Base-by-base conservation (phyloP, 2,113 vertebrate species). In the Pelvicachromis taeniatus region DNA sequence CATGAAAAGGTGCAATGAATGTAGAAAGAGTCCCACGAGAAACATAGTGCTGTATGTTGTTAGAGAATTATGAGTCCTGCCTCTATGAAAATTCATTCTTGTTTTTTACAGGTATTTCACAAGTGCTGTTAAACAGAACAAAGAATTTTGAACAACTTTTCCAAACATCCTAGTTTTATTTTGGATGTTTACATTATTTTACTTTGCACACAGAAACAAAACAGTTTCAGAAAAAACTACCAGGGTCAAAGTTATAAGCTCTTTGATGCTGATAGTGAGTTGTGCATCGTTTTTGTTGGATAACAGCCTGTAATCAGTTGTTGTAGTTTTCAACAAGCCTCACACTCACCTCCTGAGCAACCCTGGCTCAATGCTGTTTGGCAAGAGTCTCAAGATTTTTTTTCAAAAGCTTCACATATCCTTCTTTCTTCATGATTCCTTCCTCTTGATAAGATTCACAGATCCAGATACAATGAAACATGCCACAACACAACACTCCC, bases 1-100 rank as follows among this genome's bases (percentile, higher is more conserved):
- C n/a, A n/a, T n/a, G n/a, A n/a, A 87, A 89, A 85, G 58, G 80
- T 84, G 86, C 26, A 33, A 8, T 78, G 80, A 82, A 73, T 82
- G 52, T 10, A 16, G 12, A 84, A 83, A 63, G 77, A 73, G 33
- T 83, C 80, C 82, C 77, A 21, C 14, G 84, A 81, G 87, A 56
- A 68, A 77, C 81, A 78, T 38, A 26, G 9, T 11, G 12, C n/a
- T 63, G 52, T 1, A 5, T 91, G 82, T 89, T 88, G 90, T 87
- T 8, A 7, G 68, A 58, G 26, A 16, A 58, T 29, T 29, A 16
- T 31, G 9, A 58, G 13, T 13, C 55, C 13, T 5, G 4, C 13
- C 7, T 4, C 4, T 58, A 58, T 29, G 55, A 29, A 29, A 16
- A 16, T 58, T 29, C 23, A 58, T 58, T 58, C 23, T 58, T 29